These are phyloP conservation scores for Cebidichthys violaceus DNA, from an alignment of 2,113 vertebrate genomes.

Conservation along the genomic window DNA sequence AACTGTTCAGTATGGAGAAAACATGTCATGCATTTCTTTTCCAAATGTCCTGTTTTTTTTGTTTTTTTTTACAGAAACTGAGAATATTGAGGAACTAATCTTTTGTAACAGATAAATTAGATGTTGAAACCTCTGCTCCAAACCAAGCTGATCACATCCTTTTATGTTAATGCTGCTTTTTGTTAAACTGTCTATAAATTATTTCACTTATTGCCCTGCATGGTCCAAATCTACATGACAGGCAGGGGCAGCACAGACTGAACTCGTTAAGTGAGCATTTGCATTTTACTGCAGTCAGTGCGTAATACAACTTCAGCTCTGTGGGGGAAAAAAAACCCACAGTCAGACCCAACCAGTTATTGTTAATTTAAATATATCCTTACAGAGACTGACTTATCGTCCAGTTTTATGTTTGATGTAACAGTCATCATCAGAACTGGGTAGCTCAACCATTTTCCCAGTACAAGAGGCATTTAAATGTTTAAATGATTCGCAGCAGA, in stretches of 20 bases:
- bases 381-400: not conserved
- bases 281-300: slow-evolving; percentile 6
- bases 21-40: not conserved
- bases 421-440: not conserved
- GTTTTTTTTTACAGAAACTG: slow-evolving; percentile 10
- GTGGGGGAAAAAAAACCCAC: not conserved
- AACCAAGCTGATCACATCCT: not conserved
- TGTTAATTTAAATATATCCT: slow-evolving; percentile 9
- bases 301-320: not conserved
- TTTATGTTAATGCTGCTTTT: slow-evolving; percentile 29
- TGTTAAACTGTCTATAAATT: slow-evolving; percentile 13
- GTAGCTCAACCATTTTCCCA: too few species aligned
- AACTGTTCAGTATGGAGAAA: not conserved
- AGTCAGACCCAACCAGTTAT: slow-evolving; percentile 14
- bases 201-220: not conserved
- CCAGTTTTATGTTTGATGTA: not conserved
- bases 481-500: not conserved
- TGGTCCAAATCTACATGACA: slow-evolving; percentile 15
- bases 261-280: slow-evolving; percentile 23
- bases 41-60: not conserved
- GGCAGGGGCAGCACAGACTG: not conserved
- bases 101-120: not conserved
- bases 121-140: not conserved
- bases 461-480: not conserved
- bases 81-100: slow-evolving; percentile 9